A percentile compares a stretch with the other conserved stretches of the same genome.
phyloP scores from a whole-genome alignment of 2,797 vertebrate species.

The Paramormyrops hopkinsi region DNA sequence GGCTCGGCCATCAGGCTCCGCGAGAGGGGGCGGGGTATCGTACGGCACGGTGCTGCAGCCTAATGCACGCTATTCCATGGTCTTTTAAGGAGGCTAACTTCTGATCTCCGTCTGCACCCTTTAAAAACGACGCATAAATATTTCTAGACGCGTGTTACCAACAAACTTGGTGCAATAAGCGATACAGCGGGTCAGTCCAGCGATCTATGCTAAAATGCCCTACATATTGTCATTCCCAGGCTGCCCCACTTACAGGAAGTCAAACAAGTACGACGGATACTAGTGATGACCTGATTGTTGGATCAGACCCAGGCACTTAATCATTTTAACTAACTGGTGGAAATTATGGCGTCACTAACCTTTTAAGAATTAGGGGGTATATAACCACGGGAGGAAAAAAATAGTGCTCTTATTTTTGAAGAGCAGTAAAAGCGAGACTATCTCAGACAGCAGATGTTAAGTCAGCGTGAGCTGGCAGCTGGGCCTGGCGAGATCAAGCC shows the following conservation, averaged over 20 bases:
- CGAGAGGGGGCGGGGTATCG: conserved; percentile 3
- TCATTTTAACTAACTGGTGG: neutral
- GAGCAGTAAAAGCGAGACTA: neutral
- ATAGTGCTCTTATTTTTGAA: neutral
- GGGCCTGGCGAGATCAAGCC: neutral
- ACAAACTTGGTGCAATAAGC: neutral
- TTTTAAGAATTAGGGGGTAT: neutral
- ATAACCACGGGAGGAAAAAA: neutral
- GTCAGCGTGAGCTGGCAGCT: neutral
- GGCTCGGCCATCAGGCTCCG: neutral
- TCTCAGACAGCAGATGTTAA: neutral
- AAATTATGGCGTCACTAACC: neutral
- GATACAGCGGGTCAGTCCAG: neutral
- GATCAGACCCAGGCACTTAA: neutral
- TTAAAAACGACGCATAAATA: neutral
- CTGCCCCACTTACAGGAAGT: neutral
- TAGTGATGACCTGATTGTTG: neutral
- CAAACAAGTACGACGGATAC: neutral
- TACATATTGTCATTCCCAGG: conserved; percentile 40
- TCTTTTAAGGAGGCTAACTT: neutral
- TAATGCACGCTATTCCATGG: neutral
- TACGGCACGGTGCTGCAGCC: neutral
- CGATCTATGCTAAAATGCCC: conserved; percentile 46
- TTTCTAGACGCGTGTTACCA: neutral
- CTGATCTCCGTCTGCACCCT: neutral